Percentiles rank a stretch among this genome's conserved stretches.
phyloP scores from a whole-genome alignment of 2,797 vertebrate species.

The Artibeus lituratus region DNA sequence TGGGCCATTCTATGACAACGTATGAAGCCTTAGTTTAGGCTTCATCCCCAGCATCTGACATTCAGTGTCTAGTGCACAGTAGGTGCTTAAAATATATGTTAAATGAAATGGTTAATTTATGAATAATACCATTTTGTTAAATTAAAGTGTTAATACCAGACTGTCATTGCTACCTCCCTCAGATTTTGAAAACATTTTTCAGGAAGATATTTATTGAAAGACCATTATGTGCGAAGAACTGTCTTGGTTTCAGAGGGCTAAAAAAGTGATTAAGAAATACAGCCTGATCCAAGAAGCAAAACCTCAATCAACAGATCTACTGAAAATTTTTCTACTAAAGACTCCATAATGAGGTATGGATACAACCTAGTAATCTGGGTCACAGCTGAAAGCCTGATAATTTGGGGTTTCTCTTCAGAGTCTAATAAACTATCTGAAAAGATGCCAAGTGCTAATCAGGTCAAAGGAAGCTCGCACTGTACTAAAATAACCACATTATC shows the following conservation, averaged over 20 bases:
- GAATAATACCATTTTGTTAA: neutral
- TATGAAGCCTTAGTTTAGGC: neutral
- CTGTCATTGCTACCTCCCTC: neutral
- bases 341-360: slow-evolving; percentile 24
- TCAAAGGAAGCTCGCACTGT: neutral
- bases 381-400: slow-evolving; percentile 52
- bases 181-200: slow-evolving; percentile 21
- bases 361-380: slow-evolving; percentile 43
- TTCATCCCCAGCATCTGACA: neutral
- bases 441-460: slow-evolving; percentile 58
- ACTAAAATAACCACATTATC: slow-evolving; percentile 37
- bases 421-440: slow-evolving; percentile 60
- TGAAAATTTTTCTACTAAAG: neutral
- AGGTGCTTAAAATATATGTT: neutral
- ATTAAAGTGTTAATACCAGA: neutral
- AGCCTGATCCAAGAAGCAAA: neutral
- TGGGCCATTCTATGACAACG: neutral
- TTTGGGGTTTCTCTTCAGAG: slow-evolving; percentile 55
- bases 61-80: accelerated
- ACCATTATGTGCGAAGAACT: neutral
- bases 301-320: neutral
- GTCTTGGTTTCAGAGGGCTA: neutral
- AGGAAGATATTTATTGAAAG: slow-evolving; percentile 21
- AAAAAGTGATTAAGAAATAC: slow-evolving; percentile 22
- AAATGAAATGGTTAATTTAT: neutral